phyloP scores from a whole-genome alignment of 2,888 invertebrate species.

The Pasiphila rectangulata region DNA sequence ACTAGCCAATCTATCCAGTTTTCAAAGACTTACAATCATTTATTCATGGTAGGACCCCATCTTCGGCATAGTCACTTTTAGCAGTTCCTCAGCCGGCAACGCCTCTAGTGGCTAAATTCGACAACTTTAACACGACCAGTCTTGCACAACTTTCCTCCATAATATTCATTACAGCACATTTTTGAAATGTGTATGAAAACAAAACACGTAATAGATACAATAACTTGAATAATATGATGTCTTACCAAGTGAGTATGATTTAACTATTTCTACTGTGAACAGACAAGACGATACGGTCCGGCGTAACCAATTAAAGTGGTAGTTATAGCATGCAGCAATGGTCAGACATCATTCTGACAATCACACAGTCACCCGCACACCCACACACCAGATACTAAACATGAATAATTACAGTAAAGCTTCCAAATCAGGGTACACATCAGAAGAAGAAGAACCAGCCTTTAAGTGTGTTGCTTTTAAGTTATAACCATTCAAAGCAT shows the following conservation, averaged over 20 bases:
- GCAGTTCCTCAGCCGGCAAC: background rate
- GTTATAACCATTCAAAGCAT: slow-evolving; percentile 1
- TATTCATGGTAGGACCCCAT: background rate
- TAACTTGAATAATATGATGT: slow-evolving; percentile 14
- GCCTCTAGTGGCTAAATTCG: background rate
- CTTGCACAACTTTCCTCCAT: slow-evolving; percentile 8
- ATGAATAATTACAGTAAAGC: too few relatives aligned
- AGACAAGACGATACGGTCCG: too few relatives aligned
- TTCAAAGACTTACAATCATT: too few relatives aligned
- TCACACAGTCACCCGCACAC: background rate
- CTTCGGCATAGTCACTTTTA: background rate
- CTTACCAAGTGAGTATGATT: background rate
- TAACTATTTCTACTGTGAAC: too few relatives aligned
- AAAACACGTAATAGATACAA: slow-evolving; percentile 26
- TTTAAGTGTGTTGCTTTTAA: too few relatives aligned
- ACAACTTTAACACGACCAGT: background rate
- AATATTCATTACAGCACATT: slow-evolving; percentile 13
- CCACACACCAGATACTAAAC: too few relatives aligned
- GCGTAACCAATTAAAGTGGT: too few relatives aligned
- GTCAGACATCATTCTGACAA: background rate
- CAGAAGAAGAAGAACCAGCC: slow-evolving; percentile 20
- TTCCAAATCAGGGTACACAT: too few relatives aligned
- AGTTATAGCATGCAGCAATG: too few relatives aligned
- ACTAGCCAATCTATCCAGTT: too few relatives aligned
- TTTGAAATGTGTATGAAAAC: slow-evolving; percentile 20